Percentiles rank a stretch among this genome's conserved stretches.
phyloP scores from a whole-genome alignment of 2,888 invertebrate genomes.

The Troglohyphantes excavatus region DNA sequence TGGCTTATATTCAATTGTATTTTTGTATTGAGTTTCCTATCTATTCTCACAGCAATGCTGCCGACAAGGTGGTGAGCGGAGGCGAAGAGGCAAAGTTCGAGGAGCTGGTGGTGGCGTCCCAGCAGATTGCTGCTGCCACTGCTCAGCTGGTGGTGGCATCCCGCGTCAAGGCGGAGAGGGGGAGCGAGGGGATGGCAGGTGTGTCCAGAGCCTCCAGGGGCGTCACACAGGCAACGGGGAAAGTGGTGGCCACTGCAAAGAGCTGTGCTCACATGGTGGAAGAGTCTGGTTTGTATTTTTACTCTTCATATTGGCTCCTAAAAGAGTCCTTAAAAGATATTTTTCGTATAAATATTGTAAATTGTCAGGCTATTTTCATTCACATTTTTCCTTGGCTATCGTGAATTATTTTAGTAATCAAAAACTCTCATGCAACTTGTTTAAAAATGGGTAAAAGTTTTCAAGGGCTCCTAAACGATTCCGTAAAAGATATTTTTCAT shows the following conservation, averaged over 20 bases:
- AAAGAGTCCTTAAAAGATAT: no score
- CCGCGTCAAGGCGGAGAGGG: conserved; percentile 93
- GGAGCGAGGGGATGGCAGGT: conserved; percentile 89
- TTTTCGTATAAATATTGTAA: no score
- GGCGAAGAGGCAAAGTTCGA: conserved; percentile 92
- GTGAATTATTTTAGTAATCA: no score
- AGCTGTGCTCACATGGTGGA: conserved; percentile 92
- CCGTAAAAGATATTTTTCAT: no score
- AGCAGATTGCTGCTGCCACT: conserved; percentile 97
- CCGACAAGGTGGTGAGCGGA: conserved; percentile 93
- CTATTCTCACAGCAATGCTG: conserved; percentile 87
- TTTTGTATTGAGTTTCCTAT: neutral
- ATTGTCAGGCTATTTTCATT: no score
- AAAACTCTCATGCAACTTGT: no score
- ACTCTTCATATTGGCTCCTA: no score
- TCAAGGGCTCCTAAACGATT: no score
- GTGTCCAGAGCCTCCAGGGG: conserved; percentile 92
- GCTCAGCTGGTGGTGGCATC: conserved; percentile 97
- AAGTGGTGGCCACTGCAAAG: conserved; percentile 96
- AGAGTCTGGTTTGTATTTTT: conserved; percentile 88
- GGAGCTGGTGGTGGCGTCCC: conserved; percentile 96
- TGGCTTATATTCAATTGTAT: neutral
- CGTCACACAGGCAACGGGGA: conserved; percentile 95
- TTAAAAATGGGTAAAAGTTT: no score
- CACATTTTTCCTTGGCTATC: no score